Evolutionary conservation across 2,113 vertebrate species (phyloP).

Genomic region (Hipposideros armiger): DNA sequence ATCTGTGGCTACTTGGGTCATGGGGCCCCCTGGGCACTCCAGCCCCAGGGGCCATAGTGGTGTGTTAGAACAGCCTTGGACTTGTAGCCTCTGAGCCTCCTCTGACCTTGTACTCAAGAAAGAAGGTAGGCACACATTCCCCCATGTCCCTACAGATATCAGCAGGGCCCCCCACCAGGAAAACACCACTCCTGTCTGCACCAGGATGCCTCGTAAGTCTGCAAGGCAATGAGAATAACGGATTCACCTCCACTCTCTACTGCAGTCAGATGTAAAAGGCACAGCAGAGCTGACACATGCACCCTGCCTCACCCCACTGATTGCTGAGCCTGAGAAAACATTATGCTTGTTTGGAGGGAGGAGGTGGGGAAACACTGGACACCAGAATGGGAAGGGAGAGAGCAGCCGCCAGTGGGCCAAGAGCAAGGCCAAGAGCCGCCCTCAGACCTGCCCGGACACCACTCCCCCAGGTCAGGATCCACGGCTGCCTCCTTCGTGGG

Average conservation of each 20-base stretch:
- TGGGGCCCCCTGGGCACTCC: not conserved
- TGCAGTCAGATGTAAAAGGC: not conserved
- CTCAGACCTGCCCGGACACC: fast-evolving
- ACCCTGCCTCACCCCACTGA: not conserved
- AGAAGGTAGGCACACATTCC: not conserved
- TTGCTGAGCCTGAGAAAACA: not conserved
- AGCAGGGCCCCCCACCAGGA: fast-evolving
- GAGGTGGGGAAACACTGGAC: not conserved
- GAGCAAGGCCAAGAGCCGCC: not conserved
- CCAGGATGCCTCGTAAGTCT: not conserved
- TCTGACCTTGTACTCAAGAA: not conserved
- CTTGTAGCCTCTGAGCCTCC: fast-evolving
- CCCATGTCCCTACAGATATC: no score
- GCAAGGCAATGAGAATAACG: not conserved
- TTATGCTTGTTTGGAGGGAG: fast-evolving
- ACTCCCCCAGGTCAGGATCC: fast-evolving
- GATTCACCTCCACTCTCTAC: not conserved
- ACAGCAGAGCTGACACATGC: fast-evolving
- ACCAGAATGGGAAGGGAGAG: not conserved
- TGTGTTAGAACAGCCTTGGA: no score
- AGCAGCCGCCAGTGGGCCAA: not conserved
- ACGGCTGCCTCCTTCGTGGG: not conserved
- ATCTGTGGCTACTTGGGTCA: fast-evolving
- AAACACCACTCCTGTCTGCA: fast-evolving
- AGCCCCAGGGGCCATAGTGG: no score